Percentiles rank a stretch among this genome's conserved stretches.
Evolutionary conservation across 2,113 vertebrate genomes (phyloP).

Genomic region (Megatriorchis doriae): DNA sequence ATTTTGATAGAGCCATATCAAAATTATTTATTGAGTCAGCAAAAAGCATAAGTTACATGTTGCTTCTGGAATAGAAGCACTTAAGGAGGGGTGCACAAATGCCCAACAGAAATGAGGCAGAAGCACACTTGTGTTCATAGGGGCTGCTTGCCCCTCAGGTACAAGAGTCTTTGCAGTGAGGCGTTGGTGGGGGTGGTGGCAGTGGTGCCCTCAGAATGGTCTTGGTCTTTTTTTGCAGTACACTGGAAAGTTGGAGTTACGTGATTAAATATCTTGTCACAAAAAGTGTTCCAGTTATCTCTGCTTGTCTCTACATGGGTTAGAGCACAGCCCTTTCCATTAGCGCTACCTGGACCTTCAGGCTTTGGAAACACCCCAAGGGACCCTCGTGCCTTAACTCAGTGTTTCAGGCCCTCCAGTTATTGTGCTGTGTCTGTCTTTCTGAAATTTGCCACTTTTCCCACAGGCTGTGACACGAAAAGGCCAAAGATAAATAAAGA

Average conservation of each 20-base stretch:
- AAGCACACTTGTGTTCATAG: not conserved
- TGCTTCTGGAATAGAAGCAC: not conserved
- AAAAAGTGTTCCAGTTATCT: not conserved
- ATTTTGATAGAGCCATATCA: not conserved
- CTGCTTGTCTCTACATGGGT: not conserved
- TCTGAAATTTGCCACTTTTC: not conserved
- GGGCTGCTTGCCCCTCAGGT: not conserved
- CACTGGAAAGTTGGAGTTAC: not conserved
- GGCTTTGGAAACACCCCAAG: not conserved
- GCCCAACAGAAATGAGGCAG: not conserved
- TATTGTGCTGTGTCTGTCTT: not conserved
- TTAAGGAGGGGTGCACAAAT: not conserved
- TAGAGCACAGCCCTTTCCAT: not conserved
- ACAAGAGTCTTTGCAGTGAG: not conserved
- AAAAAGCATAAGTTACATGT: not conserved
- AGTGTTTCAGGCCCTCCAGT: not conserved
- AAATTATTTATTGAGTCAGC: slow-evolving; percentile 7
- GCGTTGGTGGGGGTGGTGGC: not conserved
- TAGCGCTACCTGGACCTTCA: not conserved
- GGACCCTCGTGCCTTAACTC: not conserved
- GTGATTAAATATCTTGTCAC: not conserved
- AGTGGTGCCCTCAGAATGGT: not conserved
- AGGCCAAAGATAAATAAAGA: not conserved
- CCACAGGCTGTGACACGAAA: not conserved
- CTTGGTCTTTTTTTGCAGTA: not conserved